These are phyloP conservation scores for Isoperla grammatica DNA, from an alignment of 2,888 invertebrate species.

Conservation along the genomic window DNA sequence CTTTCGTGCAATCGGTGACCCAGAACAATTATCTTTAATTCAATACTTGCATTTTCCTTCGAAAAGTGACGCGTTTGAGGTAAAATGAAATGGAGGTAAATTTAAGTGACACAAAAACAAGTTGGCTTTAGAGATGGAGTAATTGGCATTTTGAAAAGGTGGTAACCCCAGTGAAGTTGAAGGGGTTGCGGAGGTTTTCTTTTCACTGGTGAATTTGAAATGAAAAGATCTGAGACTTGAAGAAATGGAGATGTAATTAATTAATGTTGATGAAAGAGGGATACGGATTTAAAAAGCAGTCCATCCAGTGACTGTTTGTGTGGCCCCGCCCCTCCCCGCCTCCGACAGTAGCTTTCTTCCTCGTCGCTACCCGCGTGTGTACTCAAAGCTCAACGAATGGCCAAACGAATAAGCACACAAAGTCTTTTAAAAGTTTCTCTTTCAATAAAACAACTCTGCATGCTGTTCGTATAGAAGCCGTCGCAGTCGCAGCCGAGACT, in stretches of 20 bases:
- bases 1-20: neutral
- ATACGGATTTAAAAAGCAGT: constrained; percentile 4
- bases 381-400: constrained; percentile 7
- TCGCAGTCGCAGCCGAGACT: constrained; percentile 5
- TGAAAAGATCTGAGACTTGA: constrained; percentile 15
- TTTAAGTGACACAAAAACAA: constrained; percentile 14
- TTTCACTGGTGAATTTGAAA: constrained; percentile 16
- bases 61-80: constrained; percentile 12
- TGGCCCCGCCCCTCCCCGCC: neutral
- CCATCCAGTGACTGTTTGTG: constrained; percentile 10
- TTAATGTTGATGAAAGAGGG: constrained; percentile 14
- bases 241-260: constrained; percentile 18
- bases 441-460: constrained; percentile 15
- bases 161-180: constrained; percentile 41
- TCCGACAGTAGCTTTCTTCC: constrained; percentile 1
- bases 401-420: constrained; percentile 12
- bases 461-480: neutral
- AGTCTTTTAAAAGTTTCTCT: constrained; percentile 22
- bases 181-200: constrained; percentile 15
- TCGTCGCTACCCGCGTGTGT: neutral
- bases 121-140: constrained; percentile 31
- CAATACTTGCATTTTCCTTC: neutral
- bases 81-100: constrained; percentile 5
- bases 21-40: constrained; percentile 5
- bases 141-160: constrained; percentile 58